Percentiles rank a stretch among this genome's conserved stretches.
phyloP scores from a whole-genome alignment of 2,113 vertebrate species.

The Nycticorax nycticorax region DNA sequence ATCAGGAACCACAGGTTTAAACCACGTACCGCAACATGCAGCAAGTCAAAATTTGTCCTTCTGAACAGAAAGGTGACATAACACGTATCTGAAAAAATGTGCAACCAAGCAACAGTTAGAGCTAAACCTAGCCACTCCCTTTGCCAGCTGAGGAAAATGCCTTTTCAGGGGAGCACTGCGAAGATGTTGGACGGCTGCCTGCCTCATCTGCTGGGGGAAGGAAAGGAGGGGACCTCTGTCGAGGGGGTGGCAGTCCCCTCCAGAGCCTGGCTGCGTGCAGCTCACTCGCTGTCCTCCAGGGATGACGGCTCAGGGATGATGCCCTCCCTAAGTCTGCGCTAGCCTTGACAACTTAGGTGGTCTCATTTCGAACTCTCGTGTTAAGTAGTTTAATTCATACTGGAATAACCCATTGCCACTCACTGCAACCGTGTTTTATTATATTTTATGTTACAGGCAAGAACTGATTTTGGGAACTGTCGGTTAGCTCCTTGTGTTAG shows the following conservation, averaged over 20 bases:
- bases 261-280: not conserved
- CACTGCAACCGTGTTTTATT: not conserved
- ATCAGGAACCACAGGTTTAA: not conserved
- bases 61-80: not conserved
- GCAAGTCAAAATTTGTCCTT: not conserved
- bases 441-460: not conserved
- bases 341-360: not conserved
- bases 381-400: not conserved
- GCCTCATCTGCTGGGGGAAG: not conserved
- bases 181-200: not conserved
- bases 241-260: not conserved
- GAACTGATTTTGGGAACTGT: not conserved
- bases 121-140: not conserved
- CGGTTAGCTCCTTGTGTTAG: not conserved
- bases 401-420: not conserved
- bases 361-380: not conserved
- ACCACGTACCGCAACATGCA: not conserved
- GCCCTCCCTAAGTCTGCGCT: not conserved
- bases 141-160: not conserved
- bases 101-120: not conserved
- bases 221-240: not conserved
- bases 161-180: not conserved
- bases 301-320: not conserved
- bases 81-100: not conserved
- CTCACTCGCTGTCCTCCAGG: not conserved